Base-by-base conservation (phyloP, 2,888 invertebrate species). In the Incurvaria masculella region DNA sequence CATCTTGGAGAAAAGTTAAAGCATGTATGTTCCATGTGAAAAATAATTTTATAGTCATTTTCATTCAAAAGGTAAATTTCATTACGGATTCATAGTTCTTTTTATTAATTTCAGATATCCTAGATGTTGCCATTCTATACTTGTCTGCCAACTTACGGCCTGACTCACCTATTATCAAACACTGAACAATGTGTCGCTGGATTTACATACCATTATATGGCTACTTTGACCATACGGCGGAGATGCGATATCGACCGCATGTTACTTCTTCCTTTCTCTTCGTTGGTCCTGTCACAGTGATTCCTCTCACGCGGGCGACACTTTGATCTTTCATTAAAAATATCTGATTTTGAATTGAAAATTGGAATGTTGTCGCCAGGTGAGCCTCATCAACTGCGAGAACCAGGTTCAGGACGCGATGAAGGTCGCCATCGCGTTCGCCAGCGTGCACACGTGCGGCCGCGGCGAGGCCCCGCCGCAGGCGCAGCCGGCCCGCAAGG, bases 321-420 rank as follows among this genome's bases (percentile, higher is more conserved):
- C 27, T 14, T 14, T 27, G 10, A 11, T 10, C 14, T 11, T 27
- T 11, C 10, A 8, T 27, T 11, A 27, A 27, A 14, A 11, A 27
- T 27, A 27, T 27, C 8, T 27, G 14, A 8, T 14, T 27, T 27
- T 27, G 27, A 27, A 11, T 27, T 27, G 14, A 11, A 27, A 8
- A 27, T 27, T 27, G 10, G 14, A 8, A 27, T 27, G 10, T 27
- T 11, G 14, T 44, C 40, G 17, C 0, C 60, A 79, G 79, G 79
- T 78, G 53, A 76, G 76, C 55, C 63, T 79, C 2, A 79, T 78
- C 51, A 75, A 68, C 56, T 87, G 85, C 67, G 85, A 87, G 57
- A 79, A 81, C 46, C 69, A 85, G 55, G 72, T 88, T 10, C 82
- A 82, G 50, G 78, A 82, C 55, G 84, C 86, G 41, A 72, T 87